Percentiles rank a stretch among this genome's conserved stretches.
Conservation (phyloP, 2,113 vertebrate genomes). For the Felis chaus region DNA sequence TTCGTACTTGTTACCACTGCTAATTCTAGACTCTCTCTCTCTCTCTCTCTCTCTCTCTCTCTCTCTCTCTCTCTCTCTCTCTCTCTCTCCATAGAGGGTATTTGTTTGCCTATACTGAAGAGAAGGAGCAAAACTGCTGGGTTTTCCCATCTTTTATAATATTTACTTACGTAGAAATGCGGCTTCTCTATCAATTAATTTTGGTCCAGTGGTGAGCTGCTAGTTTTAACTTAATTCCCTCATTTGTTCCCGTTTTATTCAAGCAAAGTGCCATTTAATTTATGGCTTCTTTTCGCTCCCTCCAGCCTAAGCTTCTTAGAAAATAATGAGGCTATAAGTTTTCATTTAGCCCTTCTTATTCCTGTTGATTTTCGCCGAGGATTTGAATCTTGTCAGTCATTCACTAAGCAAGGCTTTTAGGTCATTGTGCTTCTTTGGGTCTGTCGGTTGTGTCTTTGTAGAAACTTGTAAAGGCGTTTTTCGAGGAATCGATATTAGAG, state of each 20-base stretch:
- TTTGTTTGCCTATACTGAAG: constrained; percentile 1
- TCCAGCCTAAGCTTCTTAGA: constrained; percentile 69
- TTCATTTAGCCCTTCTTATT: constrained; percentile 57
- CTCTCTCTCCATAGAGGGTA: background rate
- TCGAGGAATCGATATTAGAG: background rate
- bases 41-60: background rate
- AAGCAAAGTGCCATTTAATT: constrained; percentile 76
- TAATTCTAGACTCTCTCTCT: background rate
- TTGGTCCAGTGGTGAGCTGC: constrained; percentile 24
- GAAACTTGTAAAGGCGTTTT: constrained; percentile 6
- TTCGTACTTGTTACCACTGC: background rate
- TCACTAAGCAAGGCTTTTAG: background rate
- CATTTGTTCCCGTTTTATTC: constrained; percentile 72
- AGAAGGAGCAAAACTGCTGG: background rate
- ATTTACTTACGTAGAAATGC: constrained; percentile 50
- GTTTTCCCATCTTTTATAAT: background rate
- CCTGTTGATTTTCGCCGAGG: constrained; percentile 36
- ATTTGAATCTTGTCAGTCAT: constrained; percentile 58
- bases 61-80: constrained; percentile 6
- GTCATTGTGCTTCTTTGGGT: background rate
- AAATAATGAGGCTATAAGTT: constrained; percentile 69
- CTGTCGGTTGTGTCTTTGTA: background rate
- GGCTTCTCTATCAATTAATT: constrained; percentile 67
- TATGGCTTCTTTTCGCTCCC: constrained; percentile 66
- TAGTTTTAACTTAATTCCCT: constrained; percentile 63